Evolutionary conservation across 2,797 vertebrate species (phyloP), one percentile per base, ranked within the genome.

Genomic region (Alectoris magna): DNA sequence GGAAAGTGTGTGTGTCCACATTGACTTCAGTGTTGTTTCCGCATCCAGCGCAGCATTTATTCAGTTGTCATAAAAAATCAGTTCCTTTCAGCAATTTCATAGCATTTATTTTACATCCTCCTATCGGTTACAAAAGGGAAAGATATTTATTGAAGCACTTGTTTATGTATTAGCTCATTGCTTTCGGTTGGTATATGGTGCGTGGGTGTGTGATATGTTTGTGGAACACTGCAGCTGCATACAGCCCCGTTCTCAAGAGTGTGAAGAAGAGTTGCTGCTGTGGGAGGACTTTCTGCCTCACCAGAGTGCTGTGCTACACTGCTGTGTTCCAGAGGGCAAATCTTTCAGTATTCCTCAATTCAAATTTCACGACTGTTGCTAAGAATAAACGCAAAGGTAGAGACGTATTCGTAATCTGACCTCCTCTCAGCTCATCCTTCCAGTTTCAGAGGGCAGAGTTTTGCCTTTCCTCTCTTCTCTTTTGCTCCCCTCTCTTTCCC

Each of bases 261-360:
- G 31, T 31, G 6, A 39, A 17, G 29, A 43, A 31, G 31, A 44
- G 18, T 10, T 71, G 34, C 17, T 80, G 6, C 17, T 4, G 9
- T 29, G 56, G 4, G 34, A 59, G 27, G n/a, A 27, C 19, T 29
- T 75, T 24, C 24, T 53, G 6, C 27, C 39, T n/a, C n/a, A 2
- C 3, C 41, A 34, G 34, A 0, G 31, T 0, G 4, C 6, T 12
- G 11, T 12, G 5, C 66, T 48, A 8, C n/a, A 43, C 3, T 14
- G 0, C 26, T 69, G 56, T 24, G 6, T 23, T 62, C 69, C 51
- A 27, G 13, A 21, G 84, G 17, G 13, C 5, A 55, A 71, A 70
- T 29, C 5, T 39, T 36, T 60, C 11, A 1, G 14, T 18, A 17
- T 2, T 15, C 15, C 2, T 15, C 29, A 7, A 4, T 29, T 51